These are phyloP conservation scores for Coreoperca whiteheadi DNA, from an alignment of 2,113 vertebrate genomes.

Conservation along the genomic window DNA sequence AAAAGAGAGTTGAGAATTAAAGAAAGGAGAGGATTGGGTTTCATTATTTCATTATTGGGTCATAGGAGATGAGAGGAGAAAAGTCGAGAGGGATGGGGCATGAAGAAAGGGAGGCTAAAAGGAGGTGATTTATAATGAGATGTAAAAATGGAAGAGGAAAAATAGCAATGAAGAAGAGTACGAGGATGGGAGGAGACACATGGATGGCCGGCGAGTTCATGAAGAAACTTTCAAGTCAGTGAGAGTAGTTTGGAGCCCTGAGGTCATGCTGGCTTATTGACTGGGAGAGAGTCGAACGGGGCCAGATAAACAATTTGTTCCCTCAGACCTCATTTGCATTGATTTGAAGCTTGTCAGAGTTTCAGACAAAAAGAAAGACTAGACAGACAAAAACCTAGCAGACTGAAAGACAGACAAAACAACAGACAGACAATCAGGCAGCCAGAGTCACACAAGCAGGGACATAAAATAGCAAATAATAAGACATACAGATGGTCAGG, in stretches of 20 bases:
- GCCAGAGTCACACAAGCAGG: neutral
- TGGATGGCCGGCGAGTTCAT: slow-evolving; percentile 39
- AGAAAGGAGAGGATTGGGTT: neutral
- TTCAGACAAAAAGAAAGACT: slow-evolving; percentile 26
- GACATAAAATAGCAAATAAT: neutral
- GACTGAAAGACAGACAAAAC: neutral
- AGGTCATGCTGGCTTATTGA: slow-evolving; percentile 56
- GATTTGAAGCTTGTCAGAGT: slow-evolving; percentile 42
- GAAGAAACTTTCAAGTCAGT: slow-evolving; percentile 39
- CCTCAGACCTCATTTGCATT: slow-evolving; percentile 68
- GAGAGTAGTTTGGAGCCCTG: slow-evolving; percentile 23
- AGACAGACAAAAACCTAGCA: neutral
- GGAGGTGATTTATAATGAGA: slow-evolving; percentile 37
- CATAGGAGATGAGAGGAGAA: slow-evolving; percentile 25
- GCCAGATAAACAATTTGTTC: slow-evolving; percentile 69
- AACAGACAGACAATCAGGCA: neutral
- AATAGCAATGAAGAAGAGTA: neutral
- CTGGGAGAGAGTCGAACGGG: slow-evolving; percentile 44
- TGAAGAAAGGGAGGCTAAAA: slow-evolving; percentile 12
- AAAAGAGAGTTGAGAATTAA: slow-evolving; percentile 7
- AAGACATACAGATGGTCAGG: neutral
- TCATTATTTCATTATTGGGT: slow-evolving; percentile 45
- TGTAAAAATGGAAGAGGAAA: slow-evolving; percentile 44
- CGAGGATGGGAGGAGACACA: neutral
- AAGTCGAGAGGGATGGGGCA: too few relatives aligned